Evolutionary conservation across 1,140 invertebrate species (phyloP).

Genomic region (Aricia agestis): DNA sequence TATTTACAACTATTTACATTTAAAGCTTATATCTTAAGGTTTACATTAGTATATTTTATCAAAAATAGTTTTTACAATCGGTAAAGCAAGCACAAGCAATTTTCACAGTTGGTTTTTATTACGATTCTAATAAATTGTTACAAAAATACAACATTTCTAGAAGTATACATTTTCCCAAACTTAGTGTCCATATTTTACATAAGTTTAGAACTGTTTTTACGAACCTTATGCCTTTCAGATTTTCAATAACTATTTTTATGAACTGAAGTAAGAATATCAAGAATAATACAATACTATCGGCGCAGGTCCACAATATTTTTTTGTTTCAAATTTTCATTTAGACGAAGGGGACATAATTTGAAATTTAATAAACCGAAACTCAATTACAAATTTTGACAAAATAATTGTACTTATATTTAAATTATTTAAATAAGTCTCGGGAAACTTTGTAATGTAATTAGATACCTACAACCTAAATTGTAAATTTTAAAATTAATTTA

Average conservation of each 20-base stretch:
- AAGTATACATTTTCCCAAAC: not conserved
- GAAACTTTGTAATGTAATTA: not conserved
- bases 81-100: not conserved
- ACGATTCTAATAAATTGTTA: not conserved
- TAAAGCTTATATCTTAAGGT: not conserved
- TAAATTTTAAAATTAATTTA: not conserved
- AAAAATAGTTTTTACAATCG: slow-evolving; percentile 14
- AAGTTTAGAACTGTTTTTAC: not conserved
- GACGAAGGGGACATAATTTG: not conserved
- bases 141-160: not conserved
- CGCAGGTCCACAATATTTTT: not conserved
- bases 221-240: not conserved
- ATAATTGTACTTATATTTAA: not conserved
- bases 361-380: not conserved
- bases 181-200: not conserved
- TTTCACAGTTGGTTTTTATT: not conserved
- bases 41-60: not conserved
- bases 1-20: slow-evolving; percentile 14
- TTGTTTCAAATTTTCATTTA: not conserved
- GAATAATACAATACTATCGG: not conserved
- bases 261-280: not conserved
- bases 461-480: not conserved
- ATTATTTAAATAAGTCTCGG: not conserved
- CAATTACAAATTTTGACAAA: not conserved
- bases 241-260: not conserved